Conservation (phyloP, 2,113 vertebrate species). For the Cebus imitator region DNA sequence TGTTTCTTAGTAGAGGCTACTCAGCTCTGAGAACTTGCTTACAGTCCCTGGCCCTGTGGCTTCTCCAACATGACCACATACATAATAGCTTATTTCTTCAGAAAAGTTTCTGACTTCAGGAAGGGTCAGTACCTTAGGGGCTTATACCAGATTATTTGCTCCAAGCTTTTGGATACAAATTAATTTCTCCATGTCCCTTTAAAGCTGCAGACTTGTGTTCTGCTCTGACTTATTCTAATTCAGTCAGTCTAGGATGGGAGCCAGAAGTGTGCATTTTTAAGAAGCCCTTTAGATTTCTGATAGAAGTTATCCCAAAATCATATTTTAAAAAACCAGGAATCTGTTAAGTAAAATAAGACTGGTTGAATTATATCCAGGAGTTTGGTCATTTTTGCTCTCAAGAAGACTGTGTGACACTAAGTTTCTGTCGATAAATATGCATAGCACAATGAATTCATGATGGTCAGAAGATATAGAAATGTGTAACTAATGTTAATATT, state of each 20-base stretch:
- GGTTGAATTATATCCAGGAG: neutral
- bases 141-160: neutral
- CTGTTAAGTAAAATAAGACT: neutral
- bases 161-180: neutral
- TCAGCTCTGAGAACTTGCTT: accelerated
- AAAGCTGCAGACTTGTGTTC: neutral
- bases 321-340: neutral
- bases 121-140: neutral
- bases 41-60: neutral
- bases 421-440: neutral
- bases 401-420: neutral
- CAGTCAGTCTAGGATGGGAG: neutral
- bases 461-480: neutral
- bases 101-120: neutral
- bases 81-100: neutral
- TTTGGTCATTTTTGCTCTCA: neutral
- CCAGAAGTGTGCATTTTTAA: neutral
- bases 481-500: constrained; percentile 5
- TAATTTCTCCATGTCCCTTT: neutral
- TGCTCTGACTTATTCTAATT: neutral
- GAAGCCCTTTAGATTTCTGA: neutral
- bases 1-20: neutral
- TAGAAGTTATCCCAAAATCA: neutral
- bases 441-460: neutral
- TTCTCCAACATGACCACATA: neutral